Evolutionary conservation across 2,888 invertebrate genomes (phyloP), one percentile per base, ranked within the genome.

Genomic region (Caradrina kadenii): DNA sequence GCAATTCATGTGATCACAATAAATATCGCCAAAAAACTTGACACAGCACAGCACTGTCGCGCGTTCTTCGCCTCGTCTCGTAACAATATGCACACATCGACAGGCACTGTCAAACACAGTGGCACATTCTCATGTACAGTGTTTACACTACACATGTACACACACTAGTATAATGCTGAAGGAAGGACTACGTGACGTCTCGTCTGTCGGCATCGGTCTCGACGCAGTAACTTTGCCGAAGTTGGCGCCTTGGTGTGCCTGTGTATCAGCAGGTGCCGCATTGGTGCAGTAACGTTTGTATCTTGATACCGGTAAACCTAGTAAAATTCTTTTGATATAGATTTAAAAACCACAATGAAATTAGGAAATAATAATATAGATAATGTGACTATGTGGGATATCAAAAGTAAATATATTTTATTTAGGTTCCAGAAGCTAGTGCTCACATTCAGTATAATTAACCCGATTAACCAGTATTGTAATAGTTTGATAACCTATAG

Each of bases 1-100:
- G 69, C 66, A 84, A 82, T 77, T 75, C 71, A 76, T 71, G 79
- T 76, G 80, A 82, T 82, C 81, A 82, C 80, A 79, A 69, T 67
- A 81, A 61, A 82, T 82, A 80, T 86, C 82, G 82, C 84, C 80
- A 75, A 87, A 35, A 87, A 87, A 83, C 84, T 88, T 86, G 17
- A 17, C 86, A 87, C 86, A 89, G 84, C 85, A 84, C 86, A 86
- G 52, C 76, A 82, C 81, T 76, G 73, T 78, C 73, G 76, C 66
- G 78, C 73, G 71, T 72, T 81, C 82, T 79, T 82, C 45, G 76
- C 68, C 72, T 89, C 88, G 76, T 73, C 72, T 89, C 88, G 86
- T 85, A 87, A 87, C 81, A 87, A 85, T 85, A 88, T 87, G 73
- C 87, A 86, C 81, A 87, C 73, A 86, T 81, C 85, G 86, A 73